These are phyloP conservation scores for Cylindroiulus punctatus DNA, from an alignment of 2,888 invertebrate genomes.

Conservation along the genomic window DNA sequence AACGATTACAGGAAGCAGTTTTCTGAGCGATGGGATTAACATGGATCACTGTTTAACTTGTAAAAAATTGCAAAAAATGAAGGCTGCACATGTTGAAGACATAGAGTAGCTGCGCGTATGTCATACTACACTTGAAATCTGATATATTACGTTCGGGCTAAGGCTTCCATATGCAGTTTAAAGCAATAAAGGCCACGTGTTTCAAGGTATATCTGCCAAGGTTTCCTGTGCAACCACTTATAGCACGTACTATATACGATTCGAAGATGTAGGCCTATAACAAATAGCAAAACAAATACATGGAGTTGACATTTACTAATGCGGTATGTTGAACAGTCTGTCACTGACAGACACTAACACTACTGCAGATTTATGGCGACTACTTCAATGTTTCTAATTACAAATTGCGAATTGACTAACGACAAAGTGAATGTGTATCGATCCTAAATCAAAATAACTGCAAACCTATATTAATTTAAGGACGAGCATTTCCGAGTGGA, in stretches of 20 bases:
- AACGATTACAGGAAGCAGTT: neutral
- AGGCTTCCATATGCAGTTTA: neutral
- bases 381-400: no score
- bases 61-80: conserved; percentile 7
- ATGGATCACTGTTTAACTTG: neutral
- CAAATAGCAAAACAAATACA: neutral
- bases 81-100: neutral
- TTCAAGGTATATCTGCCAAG: conserved; percentile 35
- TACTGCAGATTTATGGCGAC: no score
- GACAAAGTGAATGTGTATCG: no score
- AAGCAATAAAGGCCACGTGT: conserved; percentile 30
- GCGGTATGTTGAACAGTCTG: no score
- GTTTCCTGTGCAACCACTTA: neutral
- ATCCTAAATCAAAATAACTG: no score
- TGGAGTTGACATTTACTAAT: no score
- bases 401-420: no score
- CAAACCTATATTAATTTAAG: no score
- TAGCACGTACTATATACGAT: neutral
- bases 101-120: neutral
- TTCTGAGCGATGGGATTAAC: neutral
- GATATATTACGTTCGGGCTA: neutral
- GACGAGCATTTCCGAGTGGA: no score
- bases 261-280: neutral
- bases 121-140: neutral
- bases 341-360: no score